Base-by-base conservation (phyloP, 2,113 vertebrate genomes). In the Vicugna pacos region DNA sequence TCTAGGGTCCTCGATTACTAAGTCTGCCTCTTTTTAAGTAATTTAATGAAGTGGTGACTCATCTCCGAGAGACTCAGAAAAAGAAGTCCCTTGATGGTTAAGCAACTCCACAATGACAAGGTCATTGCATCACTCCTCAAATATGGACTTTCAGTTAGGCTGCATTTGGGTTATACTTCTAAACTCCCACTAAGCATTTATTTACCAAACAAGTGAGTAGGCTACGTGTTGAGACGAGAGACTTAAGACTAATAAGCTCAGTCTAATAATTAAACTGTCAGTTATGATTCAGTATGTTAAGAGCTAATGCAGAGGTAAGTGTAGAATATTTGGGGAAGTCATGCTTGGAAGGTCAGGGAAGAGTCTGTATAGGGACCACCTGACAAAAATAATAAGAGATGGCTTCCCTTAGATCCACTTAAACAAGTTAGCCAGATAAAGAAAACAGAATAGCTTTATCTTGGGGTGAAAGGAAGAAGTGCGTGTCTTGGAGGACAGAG, bases 21-120 rank as follows among this genome's bases (percentile, higher is more conserved):
- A 46, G 65, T 7, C 35, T 4, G 42, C 60, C 73, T 91, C 46
- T 81, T 80, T 42, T 81, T 22, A 81, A 79, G 2, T 28, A 65
- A 93, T 67, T 95, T 60, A 89, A 89, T 81, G 30, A 93, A 69
- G 26, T 22, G 32, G 62, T 69, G 35, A 81, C 10, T 79, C 67
- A 79, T 42, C 60, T 65, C 64, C 65, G 88, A 96, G 52, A 89
- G 8, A 65, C 6, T 28, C 73, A 77, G 65, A 65, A 48, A 67
- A 82, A 28, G 30, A 42, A 75, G 42, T 75, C 46, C 20, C 52
- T n/a, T 70, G 16, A n/a, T 46, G 64, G 50, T 42, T 88, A 81
- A 54, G 17, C 46, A 50, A 30, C 35, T 87, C 28, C 42, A 28
- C 65, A 89, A 73, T 46, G 79, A 89, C 15, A 92, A 73, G 38